Evolutionary conservation across 1,140 invertebrate species (phyloP), one percentile per base, ranked within the genome.

Genomic region (Drosophila auraria): DNA sequence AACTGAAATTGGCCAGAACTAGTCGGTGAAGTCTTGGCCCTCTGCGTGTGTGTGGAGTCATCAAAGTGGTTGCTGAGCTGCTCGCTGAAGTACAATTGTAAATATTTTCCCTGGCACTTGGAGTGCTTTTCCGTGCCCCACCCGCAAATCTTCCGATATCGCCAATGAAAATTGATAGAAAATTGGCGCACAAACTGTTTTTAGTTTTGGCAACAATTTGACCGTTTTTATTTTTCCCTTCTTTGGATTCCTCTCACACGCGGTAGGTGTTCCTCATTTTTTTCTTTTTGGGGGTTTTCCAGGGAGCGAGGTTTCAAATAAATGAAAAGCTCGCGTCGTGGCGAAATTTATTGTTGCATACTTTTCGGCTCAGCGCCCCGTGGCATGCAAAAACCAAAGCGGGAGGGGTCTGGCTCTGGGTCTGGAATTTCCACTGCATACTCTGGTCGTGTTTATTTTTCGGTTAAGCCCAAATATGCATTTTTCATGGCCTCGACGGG

Each of bases 381-480:
- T 64, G 69, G 78, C 66, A 79, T 51, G 66, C 65, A 68, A 72
- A 72, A 58, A 17, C 45, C 20, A 15, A 40, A 47, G 14, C 8
- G 33, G 56, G 14, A 12, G 20, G 42, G 20, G 20, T 20, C 20
- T 20, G 20, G 20, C 20, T 20, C 20, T 53, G 66, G 44, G 58
- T 61, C 62, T 30, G 62, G 15, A 84, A 74, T 78, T 63, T 75
- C 33, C 70, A 57, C 58, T 61, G 79, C 65, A 68, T 56, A 77
- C 42, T 5, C 25, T 58, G 63, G 45, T 63, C 81, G 75, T 89
- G 81, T 89, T 87, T 87, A 84, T 87, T 87, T 87, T 89, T 84
- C 81, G 84, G 84, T 87, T 87, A 90, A 87, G 65, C 84, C 66
- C 84, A 84, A 89, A 87, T 89, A 89, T 87, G 84, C 86, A 89